Conservation (phyloP, 2,888 invertebrate genomes). For the Xestia c-nigrum region DNA sequence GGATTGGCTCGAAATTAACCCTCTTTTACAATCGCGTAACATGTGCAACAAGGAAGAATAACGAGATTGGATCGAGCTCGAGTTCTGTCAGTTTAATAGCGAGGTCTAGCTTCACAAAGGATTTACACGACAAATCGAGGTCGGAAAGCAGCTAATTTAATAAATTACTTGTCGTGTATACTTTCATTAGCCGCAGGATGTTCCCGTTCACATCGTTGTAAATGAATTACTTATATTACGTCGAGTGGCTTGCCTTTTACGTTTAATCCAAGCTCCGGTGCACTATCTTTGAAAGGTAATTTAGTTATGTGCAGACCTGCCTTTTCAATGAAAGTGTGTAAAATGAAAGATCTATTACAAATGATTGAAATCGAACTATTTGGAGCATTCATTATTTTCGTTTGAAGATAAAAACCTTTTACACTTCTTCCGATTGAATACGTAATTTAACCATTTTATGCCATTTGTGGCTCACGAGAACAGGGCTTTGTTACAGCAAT, state of each 20-base stretch:
- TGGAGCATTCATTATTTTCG: not conserved
- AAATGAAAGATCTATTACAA: not conserved
- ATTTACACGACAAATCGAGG: conserved; percentile 14
- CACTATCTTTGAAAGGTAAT: not conserved
- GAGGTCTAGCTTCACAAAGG: conserved; percentile 6
- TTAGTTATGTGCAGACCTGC: not conserved
- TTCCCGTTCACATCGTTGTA: conserved; percentile 3
- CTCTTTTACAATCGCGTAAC: conserved; percentile 1
- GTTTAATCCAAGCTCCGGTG: not conserved
- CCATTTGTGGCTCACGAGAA: not conserved
- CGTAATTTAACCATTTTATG: not conserved
- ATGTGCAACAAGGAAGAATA: not conserved
- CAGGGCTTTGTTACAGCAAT: conserved; percentile 6
- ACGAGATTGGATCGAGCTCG: conserved; percentile 7
- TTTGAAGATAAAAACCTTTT: not conserved
- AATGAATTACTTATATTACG: conserved; percentile 19
- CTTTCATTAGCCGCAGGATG: conserved; percentile 11
- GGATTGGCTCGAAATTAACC: not conserved
- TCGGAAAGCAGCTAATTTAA: conserved; percentile 19
- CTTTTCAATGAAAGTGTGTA: not conserved
- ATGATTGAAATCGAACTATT: not conserved
- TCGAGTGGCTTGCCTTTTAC: not conserved
- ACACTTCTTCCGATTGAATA: not conserved
- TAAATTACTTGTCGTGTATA: conserved; percentile 28
- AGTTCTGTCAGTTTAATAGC: conserved; percentile 22